Evolutionary conservation across 1,140 invertebrate genomes (phyloP).

Genomic region (Chelonus insularis): DNA sequence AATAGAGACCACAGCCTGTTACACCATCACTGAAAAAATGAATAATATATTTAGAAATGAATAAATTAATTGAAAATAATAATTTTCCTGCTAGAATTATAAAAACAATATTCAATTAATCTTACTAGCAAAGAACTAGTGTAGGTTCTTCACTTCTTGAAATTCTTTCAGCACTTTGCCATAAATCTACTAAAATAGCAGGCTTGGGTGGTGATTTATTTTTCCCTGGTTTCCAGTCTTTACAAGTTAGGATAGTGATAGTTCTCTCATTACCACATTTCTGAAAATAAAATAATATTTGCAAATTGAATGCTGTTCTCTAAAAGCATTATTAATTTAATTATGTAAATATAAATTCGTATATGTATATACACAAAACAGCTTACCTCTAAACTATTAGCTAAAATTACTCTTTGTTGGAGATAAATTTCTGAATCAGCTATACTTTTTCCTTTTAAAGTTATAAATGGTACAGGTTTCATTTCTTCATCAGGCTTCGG

Average conservation of each 20-base stretch:
- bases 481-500: constrained; percentile 29
- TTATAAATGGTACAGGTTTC: constrained; percentile 37
- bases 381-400: constrained; percentile 33
- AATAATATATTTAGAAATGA: not conserved
- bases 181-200: constrained; percentile 32
- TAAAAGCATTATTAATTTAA: not conserved
- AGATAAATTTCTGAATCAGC: constrained; percentile 26
- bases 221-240: constrained; percentile 34
- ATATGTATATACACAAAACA: not conserved
- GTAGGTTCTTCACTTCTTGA: constrained; percentile 32
- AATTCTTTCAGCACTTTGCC: constrained; percentile 38
- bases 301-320: not conserved
- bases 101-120: constrained; percentile 6
- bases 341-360: not conserved
- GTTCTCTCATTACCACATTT: constrained; percentile 26
- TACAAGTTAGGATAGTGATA: constrained; percentile 35
- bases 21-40: constrained; percentile 35
- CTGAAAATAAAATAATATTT: constrained; percentile 18
- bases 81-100: no score
- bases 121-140: constrained; percentile 39
- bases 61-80: not conserved
- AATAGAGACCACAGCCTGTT: constrained; percentile 38
- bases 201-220: constrained; percentile 31
- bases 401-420: constrained; percentile 29
- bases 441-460: constrained; percentile 23